phyloP scores from a whole-genome alignment of 2,888 invertebrate genomes.

The Hymenopus coronatus region DNA sequence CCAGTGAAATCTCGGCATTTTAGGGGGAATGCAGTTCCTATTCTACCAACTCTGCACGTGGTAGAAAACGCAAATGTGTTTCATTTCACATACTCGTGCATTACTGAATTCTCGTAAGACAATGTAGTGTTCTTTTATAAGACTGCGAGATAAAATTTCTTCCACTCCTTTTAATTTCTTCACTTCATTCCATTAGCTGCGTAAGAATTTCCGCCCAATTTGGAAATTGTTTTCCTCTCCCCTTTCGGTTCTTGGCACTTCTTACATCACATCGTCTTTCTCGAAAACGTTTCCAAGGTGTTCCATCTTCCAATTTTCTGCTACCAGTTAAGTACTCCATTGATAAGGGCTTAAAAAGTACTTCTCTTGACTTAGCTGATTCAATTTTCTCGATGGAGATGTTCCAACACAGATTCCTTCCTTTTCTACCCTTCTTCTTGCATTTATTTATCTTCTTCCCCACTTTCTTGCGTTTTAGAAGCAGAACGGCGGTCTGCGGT shows the following conservation, averaged over 20 bases:
- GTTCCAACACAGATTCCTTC: background rate
- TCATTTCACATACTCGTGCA: too few relatives aligned
- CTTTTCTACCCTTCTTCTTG: background rate
- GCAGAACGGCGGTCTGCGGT: too few relatives aligned
- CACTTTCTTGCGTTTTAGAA: background rate
- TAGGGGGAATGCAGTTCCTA: too few relatives aligned
- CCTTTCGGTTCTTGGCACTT: background rate
- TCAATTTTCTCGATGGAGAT: slow-evolving; percentile 8
- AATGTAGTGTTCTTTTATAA: too few relatives aligned
- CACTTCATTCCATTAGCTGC: too few relatives aligned
- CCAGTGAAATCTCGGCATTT: too few relatives aligned
- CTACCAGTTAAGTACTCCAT: background rate
- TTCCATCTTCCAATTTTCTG: background rate
- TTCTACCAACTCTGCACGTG: too few relatives aligned
- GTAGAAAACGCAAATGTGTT: too few relatives aligned
- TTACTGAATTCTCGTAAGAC: too few relatives aligned
- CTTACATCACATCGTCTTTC: background rate
- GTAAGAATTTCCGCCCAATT: too few relatives aligned
- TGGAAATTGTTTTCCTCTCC: background rate
- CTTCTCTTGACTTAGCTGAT: slow-evolving; percentile 17
- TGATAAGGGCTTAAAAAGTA: slow-evolving; percentile 14
- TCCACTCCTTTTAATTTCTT: too few relatives aligned
- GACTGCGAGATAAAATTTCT: too few relatives aligned
- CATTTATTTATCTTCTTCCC: background rate
- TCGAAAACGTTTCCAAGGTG: background rate